Base-by-base conservation (phyloP, 2,113 vertebrate genomes). In the Etia nguti region DNA sequence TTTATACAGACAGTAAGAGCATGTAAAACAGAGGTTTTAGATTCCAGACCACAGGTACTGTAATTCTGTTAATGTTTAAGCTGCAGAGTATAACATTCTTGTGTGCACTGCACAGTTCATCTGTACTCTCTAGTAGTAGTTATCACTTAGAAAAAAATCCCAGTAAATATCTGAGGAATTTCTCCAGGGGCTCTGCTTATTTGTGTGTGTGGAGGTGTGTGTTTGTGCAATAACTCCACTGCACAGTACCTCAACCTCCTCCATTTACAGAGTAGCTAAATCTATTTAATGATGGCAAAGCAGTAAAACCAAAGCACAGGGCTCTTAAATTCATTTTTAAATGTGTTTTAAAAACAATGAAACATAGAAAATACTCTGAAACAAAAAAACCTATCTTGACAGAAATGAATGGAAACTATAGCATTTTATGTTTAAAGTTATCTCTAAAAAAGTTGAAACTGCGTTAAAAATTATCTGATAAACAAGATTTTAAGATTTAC, bases 81-180 rank as follows among this genome's bases (percentile, higher is more conserved):
- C 84, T 9, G 54, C 43, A 79, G 52, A 77, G 41, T 56, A 13
- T 54, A 68, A 2, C 86, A 75, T 92, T 91, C 89, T 85, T 65
- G 54, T 75, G 60, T 82, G 48, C 68, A 43, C 80, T 54, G 16
- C 84, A 20, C 79, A 13, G 22, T 62, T 80, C 57, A 57, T 43
- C 80, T 60, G 13, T 0, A 62, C 82, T 80, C 86, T 82, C 52
- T 48, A 81, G 73, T 77, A 75, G 82, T 83, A 90, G 92, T 92
- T 88, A 93, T 94, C 90, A 84, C 80, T 90, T 84, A 60, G 48
- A 94, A 60, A 94, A 48, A 65, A 89, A 91, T 93, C 92, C 90
- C 68, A 86, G 73, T 82, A 94, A 94, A 93, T 91, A 95, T 96
- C 68, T 84, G 86, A 92, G 88, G 94, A 94, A 96, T 96, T 95